A percentile compares a stretch with the other conserved stretches of the same genome.
Evolutionary conservation across 1,140 invertebrate species (phyloP).

Genomic region (Aphidius gifuensis): DNA sequence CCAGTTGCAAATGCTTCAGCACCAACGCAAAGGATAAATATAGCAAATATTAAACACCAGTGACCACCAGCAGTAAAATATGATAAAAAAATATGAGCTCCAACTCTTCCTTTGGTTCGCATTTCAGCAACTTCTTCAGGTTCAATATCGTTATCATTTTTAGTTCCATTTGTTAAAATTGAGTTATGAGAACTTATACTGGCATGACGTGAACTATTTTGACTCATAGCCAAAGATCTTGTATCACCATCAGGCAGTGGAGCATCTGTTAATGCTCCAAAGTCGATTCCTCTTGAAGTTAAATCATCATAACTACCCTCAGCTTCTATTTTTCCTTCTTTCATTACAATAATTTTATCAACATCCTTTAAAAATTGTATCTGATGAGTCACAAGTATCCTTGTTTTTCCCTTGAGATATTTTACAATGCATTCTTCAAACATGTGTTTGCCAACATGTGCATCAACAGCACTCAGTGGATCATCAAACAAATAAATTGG

Average conservation of each 20-base stretch:
- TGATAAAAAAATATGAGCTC: constrained; percentile 61
- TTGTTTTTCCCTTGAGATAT: constrained; percentile 69
- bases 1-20: constrained; percentile 69
- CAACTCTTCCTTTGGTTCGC: constrained; percentile 48
- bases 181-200: neutral
- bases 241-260: constrained; percentile 31
- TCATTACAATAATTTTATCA: constrained; percentile 72
- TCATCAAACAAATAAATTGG: constrained; percentile 79
- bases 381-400: constrained; percentile 84
- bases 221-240: neutral
- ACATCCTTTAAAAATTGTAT: constrained; percentile 75
- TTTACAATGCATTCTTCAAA: constrained; percentile 71
- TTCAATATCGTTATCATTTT: neutral
- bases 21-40: constrained; percentile 62
- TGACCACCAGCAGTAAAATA: constrained; percentile 70
- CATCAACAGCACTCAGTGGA: constrained; percentile 78
- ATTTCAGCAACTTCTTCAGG: constrained; percentile 60
- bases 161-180: neutral
- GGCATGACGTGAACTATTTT: constrained; percentile 53
- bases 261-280: constrained; percentile 61
- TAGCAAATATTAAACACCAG: constrained; percentile 57
- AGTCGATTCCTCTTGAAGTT: constrained; percentile 60
- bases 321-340: constrained; percentile 61
- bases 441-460: constrained; percentile 74
- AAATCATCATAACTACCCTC: constrained; percentile 58